A percentile compares a stretch with the other conserved stretches of the same genome.
phyloP scores from a whole-genome alignment of 2,797 vertebrate genomes.

The Xenentodon cancila region DNA sequence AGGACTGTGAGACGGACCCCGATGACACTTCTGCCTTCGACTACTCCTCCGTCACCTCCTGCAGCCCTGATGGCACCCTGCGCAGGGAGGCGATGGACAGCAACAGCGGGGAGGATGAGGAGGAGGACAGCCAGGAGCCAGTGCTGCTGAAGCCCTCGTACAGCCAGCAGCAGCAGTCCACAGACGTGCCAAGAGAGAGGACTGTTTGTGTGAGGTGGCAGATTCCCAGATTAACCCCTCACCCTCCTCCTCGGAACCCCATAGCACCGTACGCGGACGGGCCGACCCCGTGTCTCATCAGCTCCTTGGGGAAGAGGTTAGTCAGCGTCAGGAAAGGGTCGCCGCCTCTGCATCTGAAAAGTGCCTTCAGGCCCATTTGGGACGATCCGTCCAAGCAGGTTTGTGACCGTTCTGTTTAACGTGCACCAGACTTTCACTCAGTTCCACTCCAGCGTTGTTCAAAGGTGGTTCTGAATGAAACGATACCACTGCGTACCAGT shows the following conservation, averaged over 20 bases:
- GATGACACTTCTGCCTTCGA: slow-evolving; percentile 82
- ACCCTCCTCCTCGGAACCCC: slow-evolving; percentile 60
- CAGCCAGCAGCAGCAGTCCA: slow-evolving; percentile 52
- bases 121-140: slow-evolving; percentile 82
- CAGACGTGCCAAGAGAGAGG: slow-evolving; percentile 61
- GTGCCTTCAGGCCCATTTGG: slow-evolving; percentile 83
- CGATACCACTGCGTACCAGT: too few relatives aligned
- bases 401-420: neutral
- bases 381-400: slow-evolving; percentile 80
- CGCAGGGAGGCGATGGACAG: slow-evolving; percentile 49
- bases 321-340: slow-evolving; percentile 70
- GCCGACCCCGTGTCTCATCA: slow-evolving; percentile 47
- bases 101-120: slow-evolving; percentile 59
- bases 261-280: slow-evolving; percentile 25
- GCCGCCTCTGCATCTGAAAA: slow-evolving; percentile 69
- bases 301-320: slow-evolving; percentile 64
- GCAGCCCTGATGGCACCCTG: slow-evolving; percentile 79
- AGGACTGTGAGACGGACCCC: slow-evolving; percentile 68
- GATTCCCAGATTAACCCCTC: slow-evolving; percentile 78
- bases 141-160: slow-evolving; percentile 81
- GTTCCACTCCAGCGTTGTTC: too few relatives aligned
- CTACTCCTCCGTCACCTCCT: slow-evolving; percentile 83
- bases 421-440: neutral
- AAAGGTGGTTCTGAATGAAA: too few relatives aligned
- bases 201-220: slow-evolving; percentile 81